phyloP scores from a whole-genome alignment of 2,797 vertebrate genomes.

The Fistularia commersonii region DNA sequence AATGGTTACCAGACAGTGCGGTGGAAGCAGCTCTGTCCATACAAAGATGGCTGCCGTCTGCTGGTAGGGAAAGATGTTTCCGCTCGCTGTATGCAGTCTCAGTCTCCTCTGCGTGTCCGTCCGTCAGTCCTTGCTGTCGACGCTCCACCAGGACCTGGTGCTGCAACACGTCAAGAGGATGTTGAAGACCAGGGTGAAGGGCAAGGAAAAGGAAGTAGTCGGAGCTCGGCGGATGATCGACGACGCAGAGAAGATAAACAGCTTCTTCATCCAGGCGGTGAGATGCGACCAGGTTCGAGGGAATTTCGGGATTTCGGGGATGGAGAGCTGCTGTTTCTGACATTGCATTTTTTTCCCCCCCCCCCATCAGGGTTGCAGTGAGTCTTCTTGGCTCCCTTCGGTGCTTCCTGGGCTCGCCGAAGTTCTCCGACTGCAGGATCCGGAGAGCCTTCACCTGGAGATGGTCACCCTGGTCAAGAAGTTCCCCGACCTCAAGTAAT shows the following conservation, averaged over 20 bases:
- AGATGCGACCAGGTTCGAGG: conserved; percentile 19
- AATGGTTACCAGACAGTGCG: too few relatives aligned
- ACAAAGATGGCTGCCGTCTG: too few relatives aligned
- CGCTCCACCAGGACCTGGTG: conserved; percentile 76
- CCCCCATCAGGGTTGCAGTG: conserved; percentile 25
- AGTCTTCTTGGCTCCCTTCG: background rate
- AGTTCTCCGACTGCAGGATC: conserved; percentile 57
- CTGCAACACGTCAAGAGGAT: conserved; percentile 77
- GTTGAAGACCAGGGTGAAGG: conserved; percentile 67
- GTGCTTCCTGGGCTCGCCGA: conserved; percentile 31
- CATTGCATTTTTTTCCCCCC: background rate
- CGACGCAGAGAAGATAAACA: conserved; percentile 60
- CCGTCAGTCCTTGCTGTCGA: conserved; percentile 55
- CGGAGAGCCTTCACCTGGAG: conserved; percentile 80
- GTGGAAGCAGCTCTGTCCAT: too few relatives aligned
- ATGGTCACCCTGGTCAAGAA: conserved; percentile 68
- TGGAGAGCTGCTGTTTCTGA: too few relatives aligned
- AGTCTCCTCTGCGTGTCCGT: background rate
- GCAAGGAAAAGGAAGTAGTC: conserved; percentile 66
- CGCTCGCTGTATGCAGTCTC: too few relatives aligned
- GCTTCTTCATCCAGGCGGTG: conserved; percentile 74
- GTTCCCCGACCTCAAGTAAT: conserved; percentile 82
- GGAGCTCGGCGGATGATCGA: conserved; percentile 68
- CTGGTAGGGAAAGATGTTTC: too few relatives aligned
- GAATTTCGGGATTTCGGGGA: background rate